Percentiles rank a stretch among this genome's conserved stretches.
These are phyloP conservation scores for Pogonophryne albipinna DNA, from an alignment of 2,797 vertebrate genomes.

Conservation along the genomic window DNA sequence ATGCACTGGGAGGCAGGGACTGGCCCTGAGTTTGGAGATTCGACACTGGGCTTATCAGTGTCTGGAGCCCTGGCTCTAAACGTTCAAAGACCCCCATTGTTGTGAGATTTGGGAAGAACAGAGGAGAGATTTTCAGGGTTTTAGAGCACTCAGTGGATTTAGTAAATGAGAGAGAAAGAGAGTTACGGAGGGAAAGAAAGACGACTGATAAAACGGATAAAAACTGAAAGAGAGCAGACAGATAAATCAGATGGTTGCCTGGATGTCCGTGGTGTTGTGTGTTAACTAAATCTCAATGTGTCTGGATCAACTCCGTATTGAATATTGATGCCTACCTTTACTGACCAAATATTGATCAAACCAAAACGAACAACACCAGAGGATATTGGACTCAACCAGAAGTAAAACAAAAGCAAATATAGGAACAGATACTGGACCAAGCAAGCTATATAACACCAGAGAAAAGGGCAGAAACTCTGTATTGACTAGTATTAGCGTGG, in stretches of 20 bases:
- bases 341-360: neutral
- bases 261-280: neutral
- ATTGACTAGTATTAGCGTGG: too few species aligned
- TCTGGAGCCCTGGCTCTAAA: slow-evolving; percentile 44
- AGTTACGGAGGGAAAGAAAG: slow-evolving; percentile 15
- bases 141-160: slow-evolving; percentile 43
- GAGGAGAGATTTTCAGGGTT: slow-evolving; percentile 65
- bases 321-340: neutral
- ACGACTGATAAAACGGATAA: slow-evolving; percentile 32
- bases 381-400: too few species aligned
- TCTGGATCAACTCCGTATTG: neutral
- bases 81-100: slow-evolving; percentile 68
- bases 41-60: slow-evolving; percentile 65
- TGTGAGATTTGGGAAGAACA: slow-evolving; percentile 68
- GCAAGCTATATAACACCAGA: too few species aligned
- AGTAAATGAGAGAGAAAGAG: slow-evolving; percentile 23
- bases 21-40: slow-evolving; percentile 55
- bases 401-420: too few species aligned
- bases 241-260: slow-evolving; percentile 1
- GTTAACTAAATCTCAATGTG: too few species aligned
- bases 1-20: slow-evolving; percentile 67
- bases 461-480: too few species aligned
- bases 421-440: too few species aligned
- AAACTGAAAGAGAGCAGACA: slow-evolving; percentile 9
- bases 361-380: too few species aligned